phyloP scores from a whole-genome alignment of 2,797 vertebrate genomes.

The Diplodus sargus region DNA sequence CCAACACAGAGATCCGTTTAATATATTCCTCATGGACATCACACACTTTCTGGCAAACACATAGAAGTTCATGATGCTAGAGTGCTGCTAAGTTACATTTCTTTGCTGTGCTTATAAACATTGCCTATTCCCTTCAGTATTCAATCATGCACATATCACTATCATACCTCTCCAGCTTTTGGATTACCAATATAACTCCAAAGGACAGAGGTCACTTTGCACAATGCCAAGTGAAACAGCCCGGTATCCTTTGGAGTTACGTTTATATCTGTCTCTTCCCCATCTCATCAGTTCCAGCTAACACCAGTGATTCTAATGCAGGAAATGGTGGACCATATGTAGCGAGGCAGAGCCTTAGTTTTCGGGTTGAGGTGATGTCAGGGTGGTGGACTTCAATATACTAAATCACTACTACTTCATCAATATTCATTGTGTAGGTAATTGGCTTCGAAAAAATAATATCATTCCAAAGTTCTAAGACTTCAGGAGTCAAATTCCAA shows the following conservation, averaged over 20 bases:
- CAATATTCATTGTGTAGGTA: too few species aligned
- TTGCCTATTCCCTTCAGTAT: not conserved
- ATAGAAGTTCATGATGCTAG: not conserved
- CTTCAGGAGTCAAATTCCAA: too few species aligned
- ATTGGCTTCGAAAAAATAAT: too few species aligned
- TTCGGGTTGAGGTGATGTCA: not conserved
- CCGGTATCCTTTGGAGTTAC: not conserved
- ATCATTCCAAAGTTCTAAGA: too few species aligned
- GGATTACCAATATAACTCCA: not conserved
- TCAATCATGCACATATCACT: not conserved
- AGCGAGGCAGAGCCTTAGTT: not conserved
- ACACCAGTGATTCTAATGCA: not conserved
- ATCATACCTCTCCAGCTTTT: not conserved
- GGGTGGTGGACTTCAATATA: too few species aligned
- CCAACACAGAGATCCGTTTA: not conserved
- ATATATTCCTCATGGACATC: not conserved
- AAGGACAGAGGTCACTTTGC: not conserved
- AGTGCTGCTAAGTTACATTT: not conserved
- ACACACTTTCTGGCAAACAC: not conserved
- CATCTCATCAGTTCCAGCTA: not conserved
- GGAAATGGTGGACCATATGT: not conserved
- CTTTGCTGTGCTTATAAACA: not conserved
- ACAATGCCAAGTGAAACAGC: not conserved
- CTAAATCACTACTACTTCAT: too few species aligned
- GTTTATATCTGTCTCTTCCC: not conserved